Evolutionary conservation across 2,113 vertebrate genomes (phyloP), one percentile per base, ranked within the genome.

Genomic region (Probosciger aterrimus): DNA sequence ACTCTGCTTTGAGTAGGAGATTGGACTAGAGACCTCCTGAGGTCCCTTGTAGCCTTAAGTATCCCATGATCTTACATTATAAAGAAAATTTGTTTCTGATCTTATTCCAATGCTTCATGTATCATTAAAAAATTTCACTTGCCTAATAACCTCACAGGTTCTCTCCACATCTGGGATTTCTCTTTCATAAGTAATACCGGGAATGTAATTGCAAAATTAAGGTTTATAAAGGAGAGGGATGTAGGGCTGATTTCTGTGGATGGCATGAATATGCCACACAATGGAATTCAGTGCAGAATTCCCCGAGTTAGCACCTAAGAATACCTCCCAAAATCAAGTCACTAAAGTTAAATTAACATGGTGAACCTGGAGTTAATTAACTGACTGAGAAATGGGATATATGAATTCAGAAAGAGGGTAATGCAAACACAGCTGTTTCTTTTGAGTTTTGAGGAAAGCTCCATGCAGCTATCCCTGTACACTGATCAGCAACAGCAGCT

Each of bases 241-340:
- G 13, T n/a, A 27, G 22, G 15, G 8, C 19, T 73, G 23, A 64
- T 31, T 69, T 89, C 35, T 57, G 4, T 31, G 16, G 16, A 23
- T 85, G 19, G 14, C 19, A 8, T 30, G 33, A 63, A 41, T 24
- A 6, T 3, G 4, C 8, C 1, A 0, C 14, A 16, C 24, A 28
- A 2, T 31, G 14, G 63, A 65, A 69, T 75, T 63, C 55, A 53
- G 18, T 30, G 30, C 52, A 82, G 55, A 85, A 82, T 30, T 82
- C 22, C 35, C 39, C 19, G 33, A 79, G 35, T 55, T 63, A 50
- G 18, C 81, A 55, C 1, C 3, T 53, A 59, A 13, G 4, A 59
- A 28, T 28, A 8, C 70, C 37, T 47, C 67, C 43, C 4, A 17
- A 70, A 94, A 71, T 53, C 1, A 0, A 41, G 31, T 46, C 4